phyloP scores from a whole-genome alignment of 2,113 vertebrate genomes.

The Oncorhynchus mykiss region DNA sequence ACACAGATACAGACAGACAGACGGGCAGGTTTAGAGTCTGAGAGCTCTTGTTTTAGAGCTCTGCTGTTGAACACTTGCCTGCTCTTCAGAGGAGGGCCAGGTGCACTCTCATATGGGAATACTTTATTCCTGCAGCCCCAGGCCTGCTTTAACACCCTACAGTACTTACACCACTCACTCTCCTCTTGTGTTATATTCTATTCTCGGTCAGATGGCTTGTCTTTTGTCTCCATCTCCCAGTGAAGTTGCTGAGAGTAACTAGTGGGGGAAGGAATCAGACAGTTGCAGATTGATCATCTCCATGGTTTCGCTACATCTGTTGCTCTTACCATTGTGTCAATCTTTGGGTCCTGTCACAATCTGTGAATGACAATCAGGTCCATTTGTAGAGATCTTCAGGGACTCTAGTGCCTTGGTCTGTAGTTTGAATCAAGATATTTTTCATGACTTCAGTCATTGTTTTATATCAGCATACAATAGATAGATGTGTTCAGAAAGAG shows the following conservation, averaged over 20 bases:
- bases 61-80: slow-evolving; percentile 16
- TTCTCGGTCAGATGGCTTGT: slow-evolving; percentile 6
- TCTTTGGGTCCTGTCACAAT: too few species aligned
- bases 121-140: slow-evolving; percentile 41
- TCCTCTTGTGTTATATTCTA: slow-evolving; percentile 29
- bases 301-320: background rate
- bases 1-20: too few species aligned
- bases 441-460: too few species aligned
- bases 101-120: slow-evolving; percentile 33
- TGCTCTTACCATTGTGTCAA: background rate
- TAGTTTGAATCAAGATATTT: too few species aligned
- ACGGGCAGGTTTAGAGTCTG: background rate
- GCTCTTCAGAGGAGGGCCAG: slow-evolving; percentile 63
- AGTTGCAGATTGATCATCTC: slow-evolving; percentile 26
- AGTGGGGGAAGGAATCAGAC: slow-evolving; percentile 14
- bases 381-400: too few species aligned
- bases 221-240: slow-evolving; percentile 26
- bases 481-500: too few species aligned
- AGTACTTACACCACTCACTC: slow-evolving; percentile 24
- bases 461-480: too few species aligned
- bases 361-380: too few species aligned
- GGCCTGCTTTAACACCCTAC: too few species aligned
- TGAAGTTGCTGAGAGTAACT: slow-evolving; percentile 14
- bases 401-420: too few species aligned
- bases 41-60: slow-evolving; percentile 43